Conservation (phyloP, 2,113 vertebrate species). For the Panthera uncia region DNA sequence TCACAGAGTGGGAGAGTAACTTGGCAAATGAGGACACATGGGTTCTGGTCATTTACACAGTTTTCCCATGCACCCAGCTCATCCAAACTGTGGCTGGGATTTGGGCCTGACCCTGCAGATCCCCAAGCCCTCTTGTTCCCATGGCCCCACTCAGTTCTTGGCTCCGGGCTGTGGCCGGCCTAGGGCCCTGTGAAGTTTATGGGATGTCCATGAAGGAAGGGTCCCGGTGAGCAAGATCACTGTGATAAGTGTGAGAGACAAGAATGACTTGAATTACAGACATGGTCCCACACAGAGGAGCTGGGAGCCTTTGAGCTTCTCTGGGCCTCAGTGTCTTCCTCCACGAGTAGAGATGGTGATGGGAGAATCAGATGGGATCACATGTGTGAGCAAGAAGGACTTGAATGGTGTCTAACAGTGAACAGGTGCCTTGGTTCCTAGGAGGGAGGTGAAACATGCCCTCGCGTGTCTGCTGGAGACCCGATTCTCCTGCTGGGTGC, state of each 20-base stretch:
- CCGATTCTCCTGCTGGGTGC: neutral
- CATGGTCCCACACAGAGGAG: neutral
- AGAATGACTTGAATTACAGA: neutral
- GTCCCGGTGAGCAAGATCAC: neutral
- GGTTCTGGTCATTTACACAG: neutral
- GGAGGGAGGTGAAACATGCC: neutral
- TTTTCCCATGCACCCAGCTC: too few species aligned
- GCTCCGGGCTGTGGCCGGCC: neutral
- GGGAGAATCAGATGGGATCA: neutral
- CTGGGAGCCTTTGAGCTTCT: neutral
- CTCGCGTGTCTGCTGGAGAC: neutral
- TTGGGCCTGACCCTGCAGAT: neutral
- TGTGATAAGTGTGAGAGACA: neutral
- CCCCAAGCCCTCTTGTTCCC: neutral
- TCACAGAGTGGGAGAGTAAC: neutral
- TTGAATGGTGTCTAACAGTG: neutral
- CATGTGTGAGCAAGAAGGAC: neutral
- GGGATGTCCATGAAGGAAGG: neutral
- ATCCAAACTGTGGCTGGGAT: neutral
- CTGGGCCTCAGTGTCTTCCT: neutral
- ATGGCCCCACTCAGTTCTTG: too few species aligned
- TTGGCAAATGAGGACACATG: neutral
- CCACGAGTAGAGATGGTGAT: neutral
- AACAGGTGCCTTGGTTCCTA: neutral
- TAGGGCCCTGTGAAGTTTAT: neutral